Conservation (phyloP, 2,113 vertebrate genomes). For the Brachyhypopomus gauderio region DNA sequence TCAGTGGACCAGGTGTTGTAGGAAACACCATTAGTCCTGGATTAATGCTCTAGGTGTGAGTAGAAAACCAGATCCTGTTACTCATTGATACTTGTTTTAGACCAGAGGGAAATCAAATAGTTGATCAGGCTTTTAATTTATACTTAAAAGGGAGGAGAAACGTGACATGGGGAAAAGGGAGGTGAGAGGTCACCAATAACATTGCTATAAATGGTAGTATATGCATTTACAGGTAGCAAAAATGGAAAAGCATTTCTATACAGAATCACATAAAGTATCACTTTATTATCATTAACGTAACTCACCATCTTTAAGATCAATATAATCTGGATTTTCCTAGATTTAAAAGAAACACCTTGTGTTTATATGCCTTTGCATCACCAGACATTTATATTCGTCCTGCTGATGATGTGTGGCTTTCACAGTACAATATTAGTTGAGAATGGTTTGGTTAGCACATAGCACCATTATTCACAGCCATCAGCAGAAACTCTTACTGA, state of each 20-base stretch:
- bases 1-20: slow-evolving; percentile 42
- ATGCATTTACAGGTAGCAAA: too few relatives aligned
- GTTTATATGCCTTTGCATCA: neutral
- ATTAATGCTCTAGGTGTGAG: slow-evolving; percentile 39
- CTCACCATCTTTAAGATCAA: too few relatives aligned
- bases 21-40: slow-evolving; percentile 54
- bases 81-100: slow-evolving; percentile 28
- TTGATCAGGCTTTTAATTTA: neutral
- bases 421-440: neutral
- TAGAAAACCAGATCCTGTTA: slow-evolving; percentile 30
- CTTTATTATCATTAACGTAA: too few relatives aligned
- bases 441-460: neutral
- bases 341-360: neutral
- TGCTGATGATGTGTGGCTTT: neutral
- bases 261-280: too few relatives aligned
- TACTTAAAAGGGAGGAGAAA: neutral
- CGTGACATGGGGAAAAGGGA: too few relatives aligned
- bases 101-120: neutral
- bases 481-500: neutral
- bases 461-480: neutral
- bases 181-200: neutral
- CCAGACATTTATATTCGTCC: too few relatives aligned
- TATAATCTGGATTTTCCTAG: too few relatives aligned
- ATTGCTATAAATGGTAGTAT: too few relatives aligned
- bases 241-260: too few relatives aligned